Evolutionary conservation across 2,113 vertebrate genomes (phyloP).

Genomic region (Sinocyclocheilus anophthalmus): DNA sequence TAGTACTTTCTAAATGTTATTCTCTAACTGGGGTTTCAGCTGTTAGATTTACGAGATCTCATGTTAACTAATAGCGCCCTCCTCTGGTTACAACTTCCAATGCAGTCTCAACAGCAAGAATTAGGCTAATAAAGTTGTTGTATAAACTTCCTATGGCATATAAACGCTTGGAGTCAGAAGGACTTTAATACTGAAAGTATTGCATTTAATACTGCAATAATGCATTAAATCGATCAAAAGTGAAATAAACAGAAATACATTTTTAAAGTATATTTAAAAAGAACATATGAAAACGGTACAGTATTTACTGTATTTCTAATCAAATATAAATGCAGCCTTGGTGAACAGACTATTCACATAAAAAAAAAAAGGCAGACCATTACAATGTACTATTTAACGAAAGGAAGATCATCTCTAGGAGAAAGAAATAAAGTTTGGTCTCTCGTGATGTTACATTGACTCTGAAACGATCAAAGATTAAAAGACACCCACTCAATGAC

Average conservation of each 20-base stretch:
- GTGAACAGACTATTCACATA: background rate
- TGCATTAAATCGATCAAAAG: background rate
- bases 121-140: background rate
- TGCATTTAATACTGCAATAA: background rate
- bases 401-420: background rate
- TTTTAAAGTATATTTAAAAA: too few relatives aligned
- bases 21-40: background rate
- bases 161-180: background rate
- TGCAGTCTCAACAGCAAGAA: background rate
- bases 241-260: too few relatives aligned
- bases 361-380: background rate
- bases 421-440: background rate
- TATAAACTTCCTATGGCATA: background rate
- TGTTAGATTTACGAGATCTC: background rate
- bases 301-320: background rate
- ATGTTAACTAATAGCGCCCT: conserved; percentile 36
- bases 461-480: background rate
- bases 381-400: background rate
- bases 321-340: background rate
- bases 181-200: background rate
- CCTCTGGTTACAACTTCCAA: conserved; percentile 30
- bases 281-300: too few relatives aligned
- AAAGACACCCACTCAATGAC: background rate
- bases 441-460: background rate
- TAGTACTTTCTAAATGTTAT: background rate